These are phyloP conservation scores for Chlorops oryzae DNA, from an alignment of 1,140 invertebrate species.

Conservation along the genomic window DNA sequence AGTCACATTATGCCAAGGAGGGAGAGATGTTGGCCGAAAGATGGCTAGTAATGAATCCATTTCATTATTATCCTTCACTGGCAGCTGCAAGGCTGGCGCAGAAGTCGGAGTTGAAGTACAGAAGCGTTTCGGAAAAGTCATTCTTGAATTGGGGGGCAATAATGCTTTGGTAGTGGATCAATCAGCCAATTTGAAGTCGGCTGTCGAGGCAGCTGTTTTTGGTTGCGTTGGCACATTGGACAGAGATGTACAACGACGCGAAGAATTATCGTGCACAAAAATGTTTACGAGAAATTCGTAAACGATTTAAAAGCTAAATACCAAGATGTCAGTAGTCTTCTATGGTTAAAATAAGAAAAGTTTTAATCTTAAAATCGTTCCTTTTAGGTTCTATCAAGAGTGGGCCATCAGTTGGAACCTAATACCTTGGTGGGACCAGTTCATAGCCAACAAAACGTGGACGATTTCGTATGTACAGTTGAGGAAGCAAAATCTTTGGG, in stretches of 20 bases:
- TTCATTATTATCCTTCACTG: conserved; percentile 91
- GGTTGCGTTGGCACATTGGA: conserved; percentile 94
- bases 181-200: conserved; percentile 85
- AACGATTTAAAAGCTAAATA: conserved; percentile 32
- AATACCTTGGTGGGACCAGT: conserved; percentile 88
- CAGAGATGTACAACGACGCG: conserved; percentile 92
- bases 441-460: conserved; percentile 73
- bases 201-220: conserved; percentile 85
- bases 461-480: conserved; percentile 72
- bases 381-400: conserved; percentile 63
- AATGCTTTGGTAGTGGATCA: conserved; percentile 86
- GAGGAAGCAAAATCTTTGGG: conserved; percentile 67
- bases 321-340: conserved; percentile 50
- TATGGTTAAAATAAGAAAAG: conserved; percentile 31
- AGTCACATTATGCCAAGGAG: conserved; percentile 81
- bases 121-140: conserved; percentile 82
- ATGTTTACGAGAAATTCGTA: conserved; percentile 55
- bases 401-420: conserved; percentile 88
- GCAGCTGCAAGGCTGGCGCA: conserved; percentile 77
- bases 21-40: conserved; percentile 76
- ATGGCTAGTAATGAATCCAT: conserved; percentile 74
- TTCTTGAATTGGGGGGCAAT: conserved; percentile 95
- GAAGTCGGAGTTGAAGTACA: conserved; percentile 86
- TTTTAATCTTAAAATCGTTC: conserved; percentile 37
- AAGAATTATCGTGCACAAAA: conserved; percentile 74